Evolutionary conservation across 2,888 invertebrate genomes (phyloP).

Genomic region (Apodemia hepburni): DNA sequence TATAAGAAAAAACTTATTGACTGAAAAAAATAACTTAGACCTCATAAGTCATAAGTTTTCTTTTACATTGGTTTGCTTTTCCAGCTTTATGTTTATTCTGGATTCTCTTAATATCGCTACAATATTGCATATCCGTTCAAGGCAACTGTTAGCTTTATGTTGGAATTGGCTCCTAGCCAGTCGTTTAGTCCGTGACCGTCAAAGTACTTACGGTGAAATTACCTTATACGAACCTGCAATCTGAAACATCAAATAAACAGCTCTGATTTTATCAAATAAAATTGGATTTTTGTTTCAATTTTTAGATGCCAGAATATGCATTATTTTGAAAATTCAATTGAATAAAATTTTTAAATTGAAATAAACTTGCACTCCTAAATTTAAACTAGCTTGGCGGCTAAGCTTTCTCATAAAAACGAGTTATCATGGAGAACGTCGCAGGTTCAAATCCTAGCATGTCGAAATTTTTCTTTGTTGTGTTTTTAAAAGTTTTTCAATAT

Average conservation of each 20-base stretch:
- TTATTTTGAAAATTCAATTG: too few species aligned
- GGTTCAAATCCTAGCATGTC: too few species aligned
- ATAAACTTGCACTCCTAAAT: too few species aligned
- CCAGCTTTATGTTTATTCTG: not conserved
- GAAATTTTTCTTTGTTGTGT: too few species aligned
- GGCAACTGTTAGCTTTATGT: not conserved
- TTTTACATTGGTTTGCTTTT: not conserved
- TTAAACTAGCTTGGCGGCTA: too few species aligned
- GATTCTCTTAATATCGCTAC: not conserved
- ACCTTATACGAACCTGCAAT: constrained; percentile 2
- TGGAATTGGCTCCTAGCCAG: not conserved
- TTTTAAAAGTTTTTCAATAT: too few species aligned
- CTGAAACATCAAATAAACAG: constrained; percentile 1
- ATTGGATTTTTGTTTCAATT: not conserved
- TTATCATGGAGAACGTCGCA: too few species aligned
- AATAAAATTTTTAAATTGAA: too few species aligned
- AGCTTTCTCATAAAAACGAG: too few species aligned
- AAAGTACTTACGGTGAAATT: not conserved
- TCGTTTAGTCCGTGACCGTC: not conserved
- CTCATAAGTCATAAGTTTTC: too few species aligned
- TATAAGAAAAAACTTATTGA: too few species aligned
- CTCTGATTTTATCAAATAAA: not conserved
- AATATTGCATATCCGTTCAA: constrained; percentile 6
- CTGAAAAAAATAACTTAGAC: not conserved
- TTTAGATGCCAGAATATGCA: not conserved